phyloP scores from a whole-genome alignment of 2,113 vertebrate species.

The Vireo altiloquus region DNA sequence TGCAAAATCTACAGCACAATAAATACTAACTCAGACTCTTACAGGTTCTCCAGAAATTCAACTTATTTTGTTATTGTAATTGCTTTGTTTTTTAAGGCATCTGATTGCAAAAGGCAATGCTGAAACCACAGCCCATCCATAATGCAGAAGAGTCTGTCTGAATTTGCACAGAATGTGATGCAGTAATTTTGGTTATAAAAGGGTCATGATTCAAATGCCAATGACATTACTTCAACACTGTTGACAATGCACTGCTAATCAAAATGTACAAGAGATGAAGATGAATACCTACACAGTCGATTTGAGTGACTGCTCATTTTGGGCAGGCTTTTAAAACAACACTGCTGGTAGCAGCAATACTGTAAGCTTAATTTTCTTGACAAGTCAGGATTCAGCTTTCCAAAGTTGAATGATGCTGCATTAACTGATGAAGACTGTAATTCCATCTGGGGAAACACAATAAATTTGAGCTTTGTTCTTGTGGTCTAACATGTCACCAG shows the following conservation, averaged over 20 bases:
- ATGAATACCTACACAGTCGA: background rate
- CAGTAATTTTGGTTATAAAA: background rate
- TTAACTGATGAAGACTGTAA: slow-evolving; percentile 52
- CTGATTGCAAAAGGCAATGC: background rate
- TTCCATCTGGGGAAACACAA: background rate
- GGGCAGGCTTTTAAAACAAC: background rate
- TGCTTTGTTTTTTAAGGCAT: background rate
- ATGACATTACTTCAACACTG: background rate
- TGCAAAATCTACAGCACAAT: fast-evolving
- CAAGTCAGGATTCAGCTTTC: slow-evolving; percentile 11
- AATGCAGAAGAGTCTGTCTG: background rate
- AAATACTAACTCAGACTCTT: background rate
- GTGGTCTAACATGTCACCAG: background rate
- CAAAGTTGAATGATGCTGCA: background rate
- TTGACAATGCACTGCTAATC: background rate
- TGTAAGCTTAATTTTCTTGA: background rate
- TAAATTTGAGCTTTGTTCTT: slow-evolving; percentile 11
- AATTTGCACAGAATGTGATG: background rate
- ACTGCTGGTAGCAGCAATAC: background rate
- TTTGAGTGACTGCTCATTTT: background rate
- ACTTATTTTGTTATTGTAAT: background rate
- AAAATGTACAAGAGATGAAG: background rate
- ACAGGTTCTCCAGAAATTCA: background rate
- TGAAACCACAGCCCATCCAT: background rate
- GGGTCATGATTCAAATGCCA: background rate